Evolutionary conservation across 2,888 invertebrate genomes (phyloP).

Genomic region (Azorinus chamasolen): DNA sequence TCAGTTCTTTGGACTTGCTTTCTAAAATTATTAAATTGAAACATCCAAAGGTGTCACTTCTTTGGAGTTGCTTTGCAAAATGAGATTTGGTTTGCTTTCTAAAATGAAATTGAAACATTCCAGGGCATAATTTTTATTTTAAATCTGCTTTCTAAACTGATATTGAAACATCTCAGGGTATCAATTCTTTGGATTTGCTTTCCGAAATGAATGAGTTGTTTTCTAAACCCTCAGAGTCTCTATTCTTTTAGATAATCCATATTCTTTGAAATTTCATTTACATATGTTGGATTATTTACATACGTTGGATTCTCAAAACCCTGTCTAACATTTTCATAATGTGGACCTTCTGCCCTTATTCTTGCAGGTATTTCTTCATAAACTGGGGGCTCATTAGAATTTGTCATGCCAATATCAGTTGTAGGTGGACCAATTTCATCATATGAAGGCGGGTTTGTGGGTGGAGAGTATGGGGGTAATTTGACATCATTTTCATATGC

Average conservation of each 20-base stretch:
- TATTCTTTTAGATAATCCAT: constrained; percentile 28
- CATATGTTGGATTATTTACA: constrained; percentile 20
- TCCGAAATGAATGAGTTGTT: too few relatives aligned
- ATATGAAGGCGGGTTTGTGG: constrained; percentile 44
- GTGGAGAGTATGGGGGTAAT: constrained; percentile 48
- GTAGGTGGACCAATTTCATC: constrained; percentile 26
- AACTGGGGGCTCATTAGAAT: constrained; percentile 26
- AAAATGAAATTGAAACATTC: too few relatives aligned
- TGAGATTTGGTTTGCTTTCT: too few relatives aligned
- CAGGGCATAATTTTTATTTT: too few relatives aligned
- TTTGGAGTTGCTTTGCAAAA: too few relatives aligned
- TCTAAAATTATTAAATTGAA: too few relatives aligned
- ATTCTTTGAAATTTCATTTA: background rate
- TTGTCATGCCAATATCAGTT: background rate
- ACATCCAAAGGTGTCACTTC: too few relatives aligned
- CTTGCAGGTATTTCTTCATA: constrained; percentile 40
- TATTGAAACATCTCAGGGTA: too few relatives aligned
- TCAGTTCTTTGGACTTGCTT: too few relatives aligned
- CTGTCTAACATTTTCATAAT: constrained; percentile 23
- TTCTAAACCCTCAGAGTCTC: too few relatives aligned
- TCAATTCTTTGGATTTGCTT: too few relatives aligned
- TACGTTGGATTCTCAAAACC: constrained; percentile 19
- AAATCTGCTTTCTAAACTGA: too few relatives aligned
- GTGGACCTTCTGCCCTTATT: background rate
- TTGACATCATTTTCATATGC: constrained; percentile 25